These are phyloP conservation scores for Steinernema carpocapsae DNA, from an alignment of 2,888 invertebrate genomes.

Conservation along the genomic window DNA sequence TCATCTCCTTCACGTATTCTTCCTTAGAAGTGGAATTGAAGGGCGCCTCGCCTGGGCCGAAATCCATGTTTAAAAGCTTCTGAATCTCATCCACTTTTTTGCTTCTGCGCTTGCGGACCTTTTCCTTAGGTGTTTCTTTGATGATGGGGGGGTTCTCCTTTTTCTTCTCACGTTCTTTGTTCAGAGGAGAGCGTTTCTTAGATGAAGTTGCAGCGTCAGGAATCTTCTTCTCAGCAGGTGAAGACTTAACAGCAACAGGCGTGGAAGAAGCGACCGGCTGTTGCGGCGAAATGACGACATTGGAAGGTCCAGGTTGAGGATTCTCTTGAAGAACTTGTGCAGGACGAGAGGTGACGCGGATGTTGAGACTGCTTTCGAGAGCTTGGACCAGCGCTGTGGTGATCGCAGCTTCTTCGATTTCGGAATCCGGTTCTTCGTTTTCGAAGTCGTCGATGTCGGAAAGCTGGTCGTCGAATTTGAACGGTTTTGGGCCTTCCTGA, in stretches of 20 bases:
- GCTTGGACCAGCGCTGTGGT: neutral
- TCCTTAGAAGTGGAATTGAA: slow-evolving; percentile 5
- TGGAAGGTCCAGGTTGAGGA: neutral
- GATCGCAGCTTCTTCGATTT: neutral
- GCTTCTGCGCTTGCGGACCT: slow-evolving; percentile 4
- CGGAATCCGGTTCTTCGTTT: neutral
- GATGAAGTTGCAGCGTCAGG: too few species aligned
- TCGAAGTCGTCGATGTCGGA: slow-evolving; percentile 8
- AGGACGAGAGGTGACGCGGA: neutral
- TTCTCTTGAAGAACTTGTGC: too few species aligned
- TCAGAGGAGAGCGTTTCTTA: too few species aligned
- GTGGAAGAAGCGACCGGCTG: neutral
- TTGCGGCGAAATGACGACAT: neutral
- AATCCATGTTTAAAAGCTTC: slow-evolving; percentile 25
- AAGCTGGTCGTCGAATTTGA: slow-evolving; percentile 13
- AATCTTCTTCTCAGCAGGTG: neutral
- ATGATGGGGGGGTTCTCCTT: neutral
- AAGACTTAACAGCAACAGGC: neutral
- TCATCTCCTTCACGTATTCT: slow-evolving; percentile 2
- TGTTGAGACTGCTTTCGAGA: neutral
- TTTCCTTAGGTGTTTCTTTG: neutral
- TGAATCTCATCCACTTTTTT: slow-evolving; percentile 1
- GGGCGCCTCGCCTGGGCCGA: slow-evolving; percentile 18
- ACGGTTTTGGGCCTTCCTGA: slow-evolving; percentile 5
- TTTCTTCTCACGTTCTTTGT: neutral